Evolutionary conservation across 2,888 invertebrate species (phyloP).

Genomic region (Cabera pusaria): DNA sequence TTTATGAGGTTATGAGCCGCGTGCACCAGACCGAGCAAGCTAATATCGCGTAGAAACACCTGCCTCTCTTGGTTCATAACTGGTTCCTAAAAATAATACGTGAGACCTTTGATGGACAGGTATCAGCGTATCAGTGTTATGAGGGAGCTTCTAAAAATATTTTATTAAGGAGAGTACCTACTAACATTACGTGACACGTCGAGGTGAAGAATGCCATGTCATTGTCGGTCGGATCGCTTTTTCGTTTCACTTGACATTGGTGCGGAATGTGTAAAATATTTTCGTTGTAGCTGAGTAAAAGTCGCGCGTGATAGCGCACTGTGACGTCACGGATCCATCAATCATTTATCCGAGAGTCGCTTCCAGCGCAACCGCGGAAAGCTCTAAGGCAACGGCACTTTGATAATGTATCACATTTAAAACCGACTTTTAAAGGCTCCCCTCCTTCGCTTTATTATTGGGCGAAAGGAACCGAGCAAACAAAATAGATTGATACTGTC

Average conservation of each 20-base stretch:
- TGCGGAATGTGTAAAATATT: slow-evolving; percentile 61
- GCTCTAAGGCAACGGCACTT: slow-evolving; percentile 72
- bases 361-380: slow-evolving; percentile 69
- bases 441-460: slow-evolving; percentile 55
- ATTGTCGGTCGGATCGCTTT: slow-evolving; percentile 38
- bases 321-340: slow-evolving; percentile 62
- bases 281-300: slow-evolving; percentile 64
- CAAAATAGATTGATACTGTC: slow-evolving; percentile 74
- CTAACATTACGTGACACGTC: slow-evolving; percentile 19
- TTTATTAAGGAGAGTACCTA: slow-evolving; percentile 28
- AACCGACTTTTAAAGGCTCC: slow-evolving; percentile 69
- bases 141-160: slow-evolving; percentile 21
- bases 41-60: slow-evolving; percentile 31
- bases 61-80: slow-evolving; percentile 27
- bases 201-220: slow-evolving; percentile 31
- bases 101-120: slow-evolving; percentile 12
- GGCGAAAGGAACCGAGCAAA: slow-evolving; percentile 60
- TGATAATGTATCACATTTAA: slow-evolving; percentile 78
- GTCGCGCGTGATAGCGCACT: slow-evolving; percentile 60
- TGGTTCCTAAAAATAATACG: slow-evolving; percentile 22
- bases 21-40: slow-evolving; percentile 40
- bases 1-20: slow-evolving; percentile 50
- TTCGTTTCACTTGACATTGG: slow-evolving; percentile 46
- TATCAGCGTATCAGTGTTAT: slow-evolving; percentile 16
- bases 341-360: slow-evolving; percentile 75